Evolutionary conservation across 1,140 invertebrate species (phyloP).

Genomic region (Gonatopus flavifemur): DNA sequence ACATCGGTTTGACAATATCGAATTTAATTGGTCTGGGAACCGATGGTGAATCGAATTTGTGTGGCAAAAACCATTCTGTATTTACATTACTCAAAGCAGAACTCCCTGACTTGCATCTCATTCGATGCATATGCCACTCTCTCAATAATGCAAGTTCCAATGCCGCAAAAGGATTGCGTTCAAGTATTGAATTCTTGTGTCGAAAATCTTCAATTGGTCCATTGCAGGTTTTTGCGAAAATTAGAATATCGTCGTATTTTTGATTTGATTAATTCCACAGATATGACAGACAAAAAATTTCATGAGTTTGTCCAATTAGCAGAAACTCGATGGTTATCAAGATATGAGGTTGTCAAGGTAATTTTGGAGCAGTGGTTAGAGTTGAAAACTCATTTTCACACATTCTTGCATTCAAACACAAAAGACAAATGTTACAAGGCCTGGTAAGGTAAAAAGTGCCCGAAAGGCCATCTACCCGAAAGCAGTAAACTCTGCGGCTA

Average conservation of each 20-base stretch:
- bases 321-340: conserved; percentile 46
- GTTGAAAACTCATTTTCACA: conserved; percentile 39
- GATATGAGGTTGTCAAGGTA: conserved; percentile 28
- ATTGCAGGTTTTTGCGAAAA: background rate
- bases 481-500: too few species aligned
- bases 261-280: conserved; percentile 34
- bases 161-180: background rate
- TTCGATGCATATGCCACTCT: conserved; percentile 22
- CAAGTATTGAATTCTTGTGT: background rate
- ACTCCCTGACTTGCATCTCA: conserved; percentile 15
- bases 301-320: conserved; percentile 41
- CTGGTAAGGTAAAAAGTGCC: conserved; percentile 32
- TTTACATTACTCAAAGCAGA: conserved; percentile 23
- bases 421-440: conserved; percentile 15
- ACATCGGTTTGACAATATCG: too few species aligned
- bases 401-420: too few species aligned
- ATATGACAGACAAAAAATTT: conserved; percentile 33
- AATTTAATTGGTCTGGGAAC: conserved; percentile 23
- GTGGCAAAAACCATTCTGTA: conserved; percentile 22
- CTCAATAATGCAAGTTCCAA: background rate
- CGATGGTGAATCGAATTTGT: conserved; percentile 26
- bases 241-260: conserved; percentile 35
- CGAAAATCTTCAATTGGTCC: background rate
- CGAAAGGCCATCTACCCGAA: too few species aligned
- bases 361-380: conserved; percentile 45